A percentile compares a stretch with the other conserved stretches of the same genome.
These are phyloP conservation scores for Platalea minor DNA, from an alignment of 2,797 vertebrate species.

Conservation along the genomic window DNA sequence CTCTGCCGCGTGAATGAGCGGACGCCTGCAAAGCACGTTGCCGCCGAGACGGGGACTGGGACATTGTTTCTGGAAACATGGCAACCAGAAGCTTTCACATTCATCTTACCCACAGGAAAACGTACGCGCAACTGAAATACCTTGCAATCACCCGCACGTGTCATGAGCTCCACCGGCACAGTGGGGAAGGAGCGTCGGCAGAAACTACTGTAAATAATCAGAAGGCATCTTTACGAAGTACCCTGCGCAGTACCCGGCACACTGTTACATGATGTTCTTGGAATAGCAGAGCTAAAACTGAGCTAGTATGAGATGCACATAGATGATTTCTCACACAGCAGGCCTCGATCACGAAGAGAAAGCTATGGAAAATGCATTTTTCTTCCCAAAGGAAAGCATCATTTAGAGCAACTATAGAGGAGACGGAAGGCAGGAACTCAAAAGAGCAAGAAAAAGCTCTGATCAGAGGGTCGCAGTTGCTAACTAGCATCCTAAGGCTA, in stretches of 20 bases:
- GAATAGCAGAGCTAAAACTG: neutral
- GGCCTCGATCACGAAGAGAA: neutral
- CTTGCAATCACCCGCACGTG: neutral
- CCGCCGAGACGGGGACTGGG: too few species aligned
- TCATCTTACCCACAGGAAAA: neutral
- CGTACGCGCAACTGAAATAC: neutral
- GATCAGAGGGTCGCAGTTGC: neutral
- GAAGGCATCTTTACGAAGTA: neutral
- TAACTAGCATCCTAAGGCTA: neutral
- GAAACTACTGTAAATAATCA: neutral
- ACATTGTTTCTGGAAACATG: neutral
- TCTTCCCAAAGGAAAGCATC: neutral
- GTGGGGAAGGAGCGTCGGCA: neutral
- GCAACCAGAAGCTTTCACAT: neutral
- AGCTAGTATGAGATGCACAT: neutral
- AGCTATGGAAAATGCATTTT: neutral
- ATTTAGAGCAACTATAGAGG: neutral
- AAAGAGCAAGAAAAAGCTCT: neutral
- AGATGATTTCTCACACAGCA: neutral
- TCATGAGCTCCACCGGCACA: neutral
- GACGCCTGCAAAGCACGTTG: neutral
- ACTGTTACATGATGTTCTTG: neutral
- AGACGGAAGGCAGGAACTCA: neutral
- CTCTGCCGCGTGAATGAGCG: neutral
- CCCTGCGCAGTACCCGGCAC: neutral